Evolutionary conservation across 2,113 vertebrate genomes (phyloP), one percentile per base, ranked within the genome.

Genomic region (Dicerorhinus sumatrensis): DNA sequence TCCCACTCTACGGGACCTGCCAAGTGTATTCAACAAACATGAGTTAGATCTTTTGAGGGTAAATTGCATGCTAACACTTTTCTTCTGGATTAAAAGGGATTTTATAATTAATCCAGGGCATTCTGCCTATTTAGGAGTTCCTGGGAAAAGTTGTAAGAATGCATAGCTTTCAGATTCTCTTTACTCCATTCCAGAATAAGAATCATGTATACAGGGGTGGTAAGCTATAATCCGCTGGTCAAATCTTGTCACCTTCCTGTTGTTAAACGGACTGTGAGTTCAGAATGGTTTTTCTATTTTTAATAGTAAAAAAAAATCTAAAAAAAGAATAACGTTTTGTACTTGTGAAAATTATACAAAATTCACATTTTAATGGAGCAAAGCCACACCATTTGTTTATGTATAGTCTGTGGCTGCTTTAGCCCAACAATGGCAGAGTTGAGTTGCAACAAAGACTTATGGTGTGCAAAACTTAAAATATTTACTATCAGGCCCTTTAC

Each of bases 1-100:
- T 99, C 99, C 97, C 98, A 98, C 69, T 99, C 99, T 0, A 98
- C 98, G 8, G 98, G 97, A 72, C 98, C 99, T 99, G 93, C 80
- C 46, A 95, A 96, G 97, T 4, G 65, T 0, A 67, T 97, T 17
- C 0, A 0, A 83, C 48, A 77, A 92, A 97, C 39, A 39, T 3
- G 14, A 96, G 36, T 89, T 70, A 96, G 48, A 3, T 48, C 56
- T 36, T 18, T 69, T 33, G 12, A 73, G 0, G 48, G 54, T 88
- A 70, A 62, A 54, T 39, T 0, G 17, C 80, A 6, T 21, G 17
- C 27, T 67, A 94, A 81, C 0, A 33, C 5, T 63, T 58, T 46
- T 54, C 11, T 62, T 48, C 42, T 46, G 5, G 67, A 42, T 2
- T 51, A 46, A 75, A 94, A 84, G 33, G 10, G 46, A 80, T 13